Percentiles rank a stretch among this genome's conserved stretches.
These are phyloP conservation scores for Calypte anna DNA, from an alignment of 2,113 vertebrate genomes.

Conservation along the genomic window DNA sequence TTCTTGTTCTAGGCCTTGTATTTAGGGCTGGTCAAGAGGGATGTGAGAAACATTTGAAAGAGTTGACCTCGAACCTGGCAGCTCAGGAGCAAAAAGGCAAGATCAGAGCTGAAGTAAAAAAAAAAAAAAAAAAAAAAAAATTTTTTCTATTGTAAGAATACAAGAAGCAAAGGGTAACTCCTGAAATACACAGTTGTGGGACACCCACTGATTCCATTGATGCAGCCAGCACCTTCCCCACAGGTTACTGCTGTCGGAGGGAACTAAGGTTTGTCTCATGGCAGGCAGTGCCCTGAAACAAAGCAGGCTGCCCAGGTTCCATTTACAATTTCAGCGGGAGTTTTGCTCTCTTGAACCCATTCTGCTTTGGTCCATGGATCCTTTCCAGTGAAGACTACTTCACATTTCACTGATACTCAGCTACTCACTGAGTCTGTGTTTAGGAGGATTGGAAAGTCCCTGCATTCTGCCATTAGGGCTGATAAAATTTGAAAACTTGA, in stretches of 20 bases:
- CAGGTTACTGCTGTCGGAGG: background rate
- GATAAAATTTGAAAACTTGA: background rate
- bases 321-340: background rate
- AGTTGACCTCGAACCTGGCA: background rate
- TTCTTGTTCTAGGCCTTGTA: constrained; percentile 10
- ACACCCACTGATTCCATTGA: background rate
- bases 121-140: too few relatives aligned
- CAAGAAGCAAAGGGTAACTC: background rate
- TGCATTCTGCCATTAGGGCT: accelerated
- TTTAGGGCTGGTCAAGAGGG: constrained; percentile 5
- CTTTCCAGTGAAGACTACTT: background rate
- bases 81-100: background rate
- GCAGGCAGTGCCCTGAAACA: background rate
- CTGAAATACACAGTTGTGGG: background rate
- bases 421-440: background rate
- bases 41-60: background rate
- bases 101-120: background rate
- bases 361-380: background rate
- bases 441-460: background rate
- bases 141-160: background rate
- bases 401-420: accelerated
- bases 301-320: background rate
- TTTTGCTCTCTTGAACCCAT: background rate
- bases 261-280: background rate
- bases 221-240: accelerated